phyloP scores from a whole-genome alignment of 2,888 invertebrate species.

The Ceramica pisi region DNA sequence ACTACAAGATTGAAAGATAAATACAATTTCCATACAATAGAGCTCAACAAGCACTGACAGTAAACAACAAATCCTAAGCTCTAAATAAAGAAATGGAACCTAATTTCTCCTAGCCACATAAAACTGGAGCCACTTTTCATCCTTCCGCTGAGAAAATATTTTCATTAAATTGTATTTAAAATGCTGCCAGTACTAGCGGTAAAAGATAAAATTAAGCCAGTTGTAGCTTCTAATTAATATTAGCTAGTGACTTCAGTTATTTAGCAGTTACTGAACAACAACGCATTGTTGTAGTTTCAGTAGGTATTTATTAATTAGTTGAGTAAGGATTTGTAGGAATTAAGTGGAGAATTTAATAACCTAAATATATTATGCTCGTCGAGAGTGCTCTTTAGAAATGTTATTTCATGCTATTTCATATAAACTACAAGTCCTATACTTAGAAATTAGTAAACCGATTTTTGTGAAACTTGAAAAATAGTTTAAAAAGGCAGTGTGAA shows the following conservation, averaged over 20 bases:
- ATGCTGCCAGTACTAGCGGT: slow-evolving; percentile 21
- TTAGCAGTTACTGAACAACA: slow-evolving; percentile 20
- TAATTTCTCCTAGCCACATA: slow-evolving; percentile 8
- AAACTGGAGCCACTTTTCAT: not conserved
- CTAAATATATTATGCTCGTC: not conserved
- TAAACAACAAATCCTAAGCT: not conserved
- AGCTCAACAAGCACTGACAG: not conserved
- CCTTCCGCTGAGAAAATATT: slow-evolving; percentile 16
- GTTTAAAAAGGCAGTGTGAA: too few species aligned
- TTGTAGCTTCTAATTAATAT: slow-evolving; percentile 39
- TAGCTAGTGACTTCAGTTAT: slow-evolving; percentile 7
- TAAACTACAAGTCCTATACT: too few species aligned
- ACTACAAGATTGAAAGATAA: not conserved
- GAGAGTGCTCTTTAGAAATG: not conserved
- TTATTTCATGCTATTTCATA: too few species aligned
- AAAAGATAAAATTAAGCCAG: not conserved
- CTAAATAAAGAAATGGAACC: not conserved
- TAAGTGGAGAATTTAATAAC: slow-evolving; percentile 4
- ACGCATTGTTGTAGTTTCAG: slow-evolving; percentile 10
- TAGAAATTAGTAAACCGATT: too few species aligned
- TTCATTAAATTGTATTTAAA: slow-evolving; percentile 38
- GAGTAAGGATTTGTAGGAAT: slow-evolving; percentile 1
- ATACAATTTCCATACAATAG: not conserved
- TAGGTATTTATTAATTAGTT: slow-evolving; percentile 18
- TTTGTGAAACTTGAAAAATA: too few species aligned